Percentiles rank a stretch among this genome's conserved stretches.
phyloP scores from a whole-genome alignment of 2,888 invertebrate species.

The Pasiphila rectangulata region DNA sequence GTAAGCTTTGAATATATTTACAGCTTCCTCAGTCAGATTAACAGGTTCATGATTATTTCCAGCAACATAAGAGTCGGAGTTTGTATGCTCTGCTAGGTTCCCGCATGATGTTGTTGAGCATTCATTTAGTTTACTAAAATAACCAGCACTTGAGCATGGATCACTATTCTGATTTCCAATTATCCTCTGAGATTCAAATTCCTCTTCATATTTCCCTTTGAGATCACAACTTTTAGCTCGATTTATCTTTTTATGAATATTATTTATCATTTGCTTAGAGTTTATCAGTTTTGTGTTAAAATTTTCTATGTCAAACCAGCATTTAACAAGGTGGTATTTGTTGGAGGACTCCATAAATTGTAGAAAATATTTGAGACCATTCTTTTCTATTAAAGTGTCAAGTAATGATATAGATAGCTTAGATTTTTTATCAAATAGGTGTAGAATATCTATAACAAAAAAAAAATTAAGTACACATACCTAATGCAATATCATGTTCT shows the following conservation, averaged over 20 bases:
- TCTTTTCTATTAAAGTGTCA: constrained; percentile 89
- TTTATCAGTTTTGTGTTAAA: constrained; percentile 67
- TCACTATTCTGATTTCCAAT: constrained; percentile 48
- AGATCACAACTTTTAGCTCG: constrained; percentile 65
- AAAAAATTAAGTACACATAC: neutral
- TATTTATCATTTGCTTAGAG: constrained; percentile 36
- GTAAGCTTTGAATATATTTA: constrained; percentile 88
- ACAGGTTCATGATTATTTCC: constrained; percentile 33
- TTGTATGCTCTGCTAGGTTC: constrained; percentile 48
- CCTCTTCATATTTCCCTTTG: constrained; percentile 40
- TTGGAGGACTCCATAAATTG: constrained; percentile 91
- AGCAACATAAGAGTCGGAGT: constrained; percentile 14
- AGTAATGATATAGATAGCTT: constrained; percentile 87
- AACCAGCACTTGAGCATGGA: constrained; percentile 36
- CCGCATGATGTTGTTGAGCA: constrained; percentile 59
- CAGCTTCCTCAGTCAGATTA: constrained; percentile 81
- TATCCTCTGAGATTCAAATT: constrained; percentile 44
- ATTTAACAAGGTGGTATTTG: constrained; percentile 84
- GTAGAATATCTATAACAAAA: constrained; percentile 56
- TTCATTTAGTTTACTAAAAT: constrained; percentile 40
- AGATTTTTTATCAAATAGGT: constrained; percentile 76
- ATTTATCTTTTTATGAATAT: constrained; percentile 49
- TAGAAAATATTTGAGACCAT: constrained; percentile 90
- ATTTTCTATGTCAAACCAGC: constrained; percentile 88
- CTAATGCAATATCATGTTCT: no score